Evolutionary conservation across 2,888 invertebrate species (phyloP).

Genomic region (Brachycybe producta): DNA sequence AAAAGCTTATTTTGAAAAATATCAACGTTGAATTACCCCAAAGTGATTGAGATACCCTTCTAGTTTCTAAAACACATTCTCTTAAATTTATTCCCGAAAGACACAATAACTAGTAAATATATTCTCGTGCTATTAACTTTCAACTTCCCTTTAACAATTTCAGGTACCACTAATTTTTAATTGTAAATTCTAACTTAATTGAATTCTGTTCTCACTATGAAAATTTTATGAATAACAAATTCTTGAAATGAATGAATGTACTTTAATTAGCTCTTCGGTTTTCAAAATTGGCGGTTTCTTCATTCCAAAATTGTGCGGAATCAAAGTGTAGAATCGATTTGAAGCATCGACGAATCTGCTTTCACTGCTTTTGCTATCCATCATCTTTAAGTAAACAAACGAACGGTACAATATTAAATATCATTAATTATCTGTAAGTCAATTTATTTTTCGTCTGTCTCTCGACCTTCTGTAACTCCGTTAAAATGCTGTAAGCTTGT

Average conservation of each 20-base stretch:
- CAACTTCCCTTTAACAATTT: background rate
- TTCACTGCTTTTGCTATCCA: constrained; percentile 29
- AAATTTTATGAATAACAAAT: no score
- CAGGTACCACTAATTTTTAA: no score
- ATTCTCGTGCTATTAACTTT: no score
- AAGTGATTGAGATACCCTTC: no score
- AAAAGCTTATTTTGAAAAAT: no score
- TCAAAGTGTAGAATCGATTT: constrained; percentile 86
- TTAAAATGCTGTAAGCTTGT: constrained; percentile 65
- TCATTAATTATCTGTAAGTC: background rate
- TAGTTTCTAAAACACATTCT: no score
- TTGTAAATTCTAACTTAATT: no score
- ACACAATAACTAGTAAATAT: no score
- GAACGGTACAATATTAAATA: background rate
- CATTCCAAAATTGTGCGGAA: constrained; percentile 89
- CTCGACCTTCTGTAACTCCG: constrained; percentile 34
- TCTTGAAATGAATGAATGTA: no score
- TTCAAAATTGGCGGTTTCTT: constrained; percentile 68
- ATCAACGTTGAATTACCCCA: no score
- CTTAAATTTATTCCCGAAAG: no score
- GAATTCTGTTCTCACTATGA: no score
- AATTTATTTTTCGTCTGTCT: background rate
- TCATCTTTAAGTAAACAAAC: constrained; percentile 24
- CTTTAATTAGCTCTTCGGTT: constrained; percentile 53
- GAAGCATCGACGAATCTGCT: constrained; percentile 64